phyloP scores from a whole-genome alignment of 2,113 vertebrate genomes.

The Pomatorhinus ruficollis region DNA sequence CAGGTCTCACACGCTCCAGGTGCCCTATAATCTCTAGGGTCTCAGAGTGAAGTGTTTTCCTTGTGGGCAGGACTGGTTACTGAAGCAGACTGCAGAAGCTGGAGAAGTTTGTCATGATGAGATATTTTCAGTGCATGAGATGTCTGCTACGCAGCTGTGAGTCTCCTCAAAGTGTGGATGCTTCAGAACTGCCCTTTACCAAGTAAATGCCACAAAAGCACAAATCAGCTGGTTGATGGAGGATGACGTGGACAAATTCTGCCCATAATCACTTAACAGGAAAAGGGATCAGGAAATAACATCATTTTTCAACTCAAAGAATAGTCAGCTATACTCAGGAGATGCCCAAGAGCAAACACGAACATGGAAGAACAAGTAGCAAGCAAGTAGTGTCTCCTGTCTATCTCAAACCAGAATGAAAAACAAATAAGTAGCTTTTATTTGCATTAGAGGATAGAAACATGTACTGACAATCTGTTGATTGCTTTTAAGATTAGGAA shows the following conservation, averaged over 20 bases:
- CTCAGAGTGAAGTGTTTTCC: constrained; percentile 7
- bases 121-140: neutral
- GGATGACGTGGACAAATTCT: neutral
- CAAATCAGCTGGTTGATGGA: constrained; percentile 24
- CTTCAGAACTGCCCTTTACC: constrained; percentile 34
- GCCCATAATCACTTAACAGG: neutral
- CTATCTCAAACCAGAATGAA: neutral
- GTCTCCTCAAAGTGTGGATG: constrained; percentile 10
- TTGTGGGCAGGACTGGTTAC: neutral
- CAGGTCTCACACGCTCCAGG: neutral
- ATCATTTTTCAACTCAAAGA: neutral
- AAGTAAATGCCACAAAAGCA: constrained; percentile 58
- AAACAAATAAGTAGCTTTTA: neutral
- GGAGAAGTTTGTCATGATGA: constrained; percentile 1
- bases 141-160: neutral
- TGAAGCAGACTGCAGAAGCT: constrained; percentile 7
- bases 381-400: neutral
- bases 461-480: neutral
- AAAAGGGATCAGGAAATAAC: neutral
- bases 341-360: neutral
- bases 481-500: neutral
- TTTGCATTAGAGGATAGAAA: neutral
- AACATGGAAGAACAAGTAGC: neutral
- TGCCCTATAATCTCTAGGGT: constrained; percentile 12
- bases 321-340: neutral